Evolutionary conservation across 2,113 vertebrate genomes (phyloP).

Genomic region (Sphaerodactylus townsendi): DNA sequence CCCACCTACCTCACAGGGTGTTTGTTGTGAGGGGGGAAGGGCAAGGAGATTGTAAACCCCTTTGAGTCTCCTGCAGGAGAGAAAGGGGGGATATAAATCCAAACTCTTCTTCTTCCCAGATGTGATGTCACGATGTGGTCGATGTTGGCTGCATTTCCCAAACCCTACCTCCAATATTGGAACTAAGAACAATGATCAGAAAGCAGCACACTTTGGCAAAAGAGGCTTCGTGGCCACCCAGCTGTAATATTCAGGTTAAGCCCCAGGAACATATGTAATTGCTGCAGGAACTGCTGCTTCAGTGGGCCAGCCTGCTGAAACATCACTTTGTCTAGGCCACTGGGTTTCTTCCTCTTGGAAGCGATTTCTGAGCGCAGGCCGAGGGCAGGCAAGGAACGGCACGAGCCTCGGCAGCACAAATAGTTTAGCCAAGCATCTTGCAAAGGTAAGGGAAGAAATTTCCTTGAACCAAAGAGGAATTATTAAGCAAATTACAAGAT

Average conservation of each 20-base stretch:
- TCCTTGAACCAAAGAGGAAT: not conserved
- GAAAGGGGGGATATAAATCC: too few species aligned
- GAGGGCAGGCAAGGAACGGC: not conserved
- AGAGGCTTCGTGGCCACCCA: not conserved
- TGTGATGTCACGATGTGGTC: too few species aligned
- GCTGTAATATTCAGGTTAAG: slow-evolving; percentile 3
- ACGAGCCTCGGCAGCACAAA: not conserved
- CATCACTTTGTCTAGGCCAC: slow-evolving; percentile 16
- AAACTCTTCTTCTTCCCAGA: too few species aligned
- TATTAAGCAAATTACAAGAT: not conserved
- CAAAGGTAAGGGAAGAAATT: not conserved
- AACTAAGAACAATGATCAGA: not conserved
- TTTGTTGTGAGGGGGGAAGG: too few species aligned
- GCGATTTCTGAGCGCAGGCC: not conserved
- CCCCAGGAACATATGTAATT: slow-evolving; percentile 4
- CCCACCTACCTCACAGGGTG: too few species aligned
- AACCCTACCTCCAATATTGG: not conserved
- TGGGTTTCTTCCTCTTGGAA: not conserved
- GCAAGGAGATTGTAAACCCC: too few species aligned
- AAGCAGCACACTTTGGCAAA: not conserved
- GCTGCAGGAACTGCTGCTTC: slow-evolving; percentile 1
- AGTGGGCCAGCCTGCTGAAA: not conserved
- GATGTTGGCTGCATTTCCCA: too few species aligned
- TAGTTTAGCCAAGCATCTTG: not conserved
- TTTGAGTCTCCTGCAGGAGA: too few species aligned